Evolutionary conservation across 2,888 invertebrate genomes (phyloP).

Genomic region (Ceramica pisi): DNA sequence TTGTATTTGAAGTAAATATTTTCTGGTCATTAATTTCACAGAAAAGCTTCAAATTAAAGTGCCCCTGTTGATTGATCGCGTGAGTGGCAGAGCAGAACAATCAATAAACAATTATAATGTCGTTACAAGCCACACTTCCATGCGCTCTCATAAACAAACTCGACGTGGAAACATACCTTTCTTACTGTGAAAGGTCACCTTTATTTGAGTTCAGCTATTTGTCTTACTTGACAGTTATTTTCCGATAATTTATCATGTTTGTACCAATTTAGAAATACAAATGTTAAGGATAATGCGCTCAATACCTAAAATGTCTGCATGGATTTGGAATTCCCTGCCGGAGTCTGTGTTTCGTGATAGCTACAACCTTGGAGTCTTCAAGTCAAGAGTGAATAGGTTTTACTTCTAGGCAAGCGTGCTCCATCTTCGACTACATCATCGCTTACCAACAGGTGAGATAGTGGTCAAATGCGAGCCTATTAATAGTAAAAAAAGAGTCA

Average conservation of each 20-base stretch:
- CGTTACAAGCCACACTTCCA: constrained; percentile 50
- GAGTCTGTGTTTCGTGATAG: too few relatives aligned
- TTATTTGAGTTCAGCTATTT: constrained; percentile 32
- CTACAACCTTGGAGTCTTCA: too few relatives aligned
- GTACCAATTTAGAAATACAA: not conserved
- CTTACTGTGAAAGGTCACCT: constrained; percentile 14
- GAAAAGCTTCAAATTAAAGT: constrained; percentile 25
- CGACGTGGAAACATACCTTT: constrained; percentile 34
- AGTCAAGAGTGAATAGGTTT: too few relatives aligned
- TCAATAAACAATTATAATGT: constrained; percentile 66
- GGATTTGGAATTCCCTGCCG: too few relatives aligned
- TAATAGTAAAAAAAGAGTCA: too few relatives aligned
- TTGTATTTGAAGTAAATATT: not conserved
- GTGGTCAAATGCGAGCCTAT: too few relatives aligned
- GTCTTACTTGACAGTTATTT: constrained; percentile 16
- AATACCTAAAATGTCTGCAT: not conserved
- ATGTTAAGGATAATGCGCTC: not conserved
- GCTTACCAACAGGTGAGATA: too few relatives aligned
- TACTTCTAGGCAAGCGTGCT: too few relatives aligned
- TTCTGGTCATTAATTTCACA: not conserved
- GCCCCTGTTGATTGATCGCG: constrained; percentile 53
- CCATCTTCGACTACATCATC: too few relatives aligned
- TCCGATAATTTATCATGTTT: not conserved
- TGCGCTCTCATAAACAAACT: constrained; percentile 14
- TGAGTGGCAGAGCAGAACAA: constrained; percentile 38